Conservation (phyloP, 2,888 invertebrate species). For the Xylophagus ater region DNA sequence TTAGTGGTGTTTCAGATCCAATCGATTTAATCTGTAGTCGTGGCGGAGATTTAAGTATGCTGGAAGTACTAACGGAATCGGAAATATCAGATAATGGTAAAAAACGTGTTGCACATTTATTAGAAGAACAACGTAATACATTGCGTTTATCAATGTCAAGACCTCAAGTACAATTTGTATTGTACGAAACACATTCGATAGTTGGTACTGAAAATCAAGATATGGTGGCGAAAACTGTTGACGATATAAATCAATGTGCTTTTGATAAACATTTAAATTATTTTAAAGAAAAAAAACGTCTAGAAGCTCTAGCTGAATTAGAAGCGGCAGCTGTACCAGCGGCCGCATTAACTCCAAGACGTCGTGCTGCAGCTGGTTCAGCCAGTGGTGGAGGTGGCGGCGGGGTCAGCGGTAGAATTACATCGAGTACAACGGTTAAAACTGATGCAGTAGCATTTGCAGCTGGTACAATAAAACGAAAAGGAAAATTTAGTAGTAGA, state of each 20-base stretch:
- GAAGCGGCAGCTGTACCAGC: slow-evolving; percentile 32
- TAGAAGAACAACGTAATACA: slow-evolving; percentile 65
- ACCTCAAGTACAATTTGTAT: slow-evolving; percentile 69
- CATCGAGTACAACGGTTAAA: slow-evolving; percentile 5
- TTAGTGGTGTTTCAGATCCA: slow-evolving; percentile 66
- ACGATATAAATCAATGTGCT: slow-evolving; percentile 59
- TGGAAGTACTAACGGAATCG: slow-evolving; percentile 61
- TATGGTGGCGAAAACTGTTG: slow-evolving; percentile 56
- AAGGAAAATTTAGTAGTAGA: slow-evolving; percentile 1
- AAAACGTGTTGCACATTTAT: slow-evolving; percentile 50
- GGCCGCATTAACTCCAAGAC: slow-evolving; percentile 25
- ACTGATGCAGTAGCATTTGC: too few species aligned
- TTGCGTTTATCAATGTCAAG: slow-evolving; percentile 62
- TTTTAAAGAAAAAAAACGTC: slow-evolving; percentile 28
- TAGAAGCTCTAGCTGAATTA: slow-evolving; percentile 31
- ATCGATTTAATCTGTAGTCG: slow-evolving; percentile 71
- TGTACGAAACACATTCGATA: slow-evolving; percentile 74
- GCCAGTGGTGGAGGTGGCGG: neutral
- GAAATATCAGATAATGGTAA: slow-evolving; percentile 51
- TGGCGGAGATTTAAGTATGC: slow-evolving; percentile 64
- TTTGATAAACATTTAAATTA: slow-evolving; percentile 52
- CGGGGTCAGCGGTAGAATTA: neutral
- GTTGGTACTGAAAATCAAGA: slow-evolving; percentile 62
- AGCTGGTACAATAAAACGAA: neutral
- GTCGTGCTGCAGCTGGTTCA: slow-evolving; percentile 15